Base-by-base conservation (phyloP, 2,888 invertebrate species). In the Subacronicta megacephala region DNA sequence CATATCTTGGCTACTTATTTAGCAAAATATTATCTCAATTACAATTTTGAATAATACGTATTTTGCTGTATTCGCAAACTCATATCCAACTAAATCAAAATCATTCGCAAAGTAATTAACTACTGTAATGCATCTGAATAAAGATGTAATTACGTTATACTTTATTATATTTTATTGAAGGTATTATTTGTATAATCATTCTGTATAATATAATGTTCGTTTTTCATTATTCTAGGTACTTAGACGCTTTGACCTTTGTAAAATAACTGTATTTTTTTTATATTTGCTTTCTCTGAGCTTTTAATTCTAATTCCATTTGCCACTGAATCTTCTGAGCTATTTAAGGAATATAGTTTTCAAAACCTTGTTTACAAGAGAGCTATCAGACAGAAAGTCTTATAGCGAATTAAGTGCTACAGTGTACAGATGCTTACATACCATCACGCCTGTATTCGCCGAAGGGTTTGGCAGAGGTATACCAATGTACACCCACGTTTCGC, bases 1-100 rank as follows among this genome's bases (percentile, higher is more conserved):
- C 10, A 10, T 26, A 26, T 9, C 26, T 33, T 33, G 18, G 13
- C 23, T 36, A 45, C 52, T 46, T 63, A 43, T 46, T 67, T 35
- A 52, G 43, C 62, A 17, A 47, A 68, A 53, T 38, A 40, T 67
- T 36, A n/a, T 63, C 61, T 38, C 17, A 60, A 60, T 66, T 60
- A 62, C 46, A 51, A 65, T 75, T 54, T 53, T 50, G 31, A 23
- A 36, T 31, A 10, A 35, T 54, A n/a, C n/a, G n/a, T n/a, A 33
- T 49, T 49, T 49, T 50, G 47, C 44, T 54, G 41, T 26, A 33
- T 47, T 44, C 31, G 62, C 43, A 33, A 62, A 33, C 54, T 37
- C 15, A 16, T 33, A 53, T 26, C 44, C 40, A 68, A 62, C 68
- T 54, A 47, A n/a, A n/a, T n/a, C n/a, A n/a, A 62, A 68, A 44